Base-by-base conservation (phyloP, 2,113 vertebrate genomes). In the Dendropsophus ebraccatus region DNA sequence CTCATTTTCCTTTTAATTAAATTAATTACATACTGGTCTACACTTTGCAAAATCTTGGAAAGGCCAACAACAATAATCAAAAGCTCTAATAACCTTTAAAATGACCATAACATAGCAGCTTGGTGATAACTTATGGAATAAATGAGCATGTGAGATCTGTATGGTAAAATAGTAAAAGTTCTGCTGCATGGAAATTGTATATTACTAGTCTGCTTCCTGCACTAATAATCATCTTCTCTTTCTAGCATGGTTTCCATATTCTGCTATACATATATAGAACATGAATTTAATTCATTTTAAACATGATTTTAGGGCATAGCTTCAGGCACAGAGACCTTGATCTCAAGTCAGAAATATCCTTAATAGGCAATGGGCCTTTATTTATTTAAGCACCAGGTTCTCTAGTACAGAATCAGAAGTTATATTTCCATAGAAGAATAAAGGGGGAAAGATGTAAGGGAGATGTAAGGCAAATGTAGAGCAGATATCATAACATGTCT, bases 21-120 rank as follows among this genome's bases (percentile, higher is more conserved):
- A 72, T 83, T 72, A 83, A 83, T 83, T 72, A 83, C 81, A 70
- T 83, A 37, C 49, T 83, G 50, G 70, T 83, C 49, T 82, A 54
- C 21, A 72, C 72, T 52, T 83, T 83, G 69, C 35, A 47, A 73
- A 58, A 58, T 72, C 70, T 72, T 83, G 60, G 21, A 83, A 72
- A 83, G 47, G 67, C 41, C 67, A 83, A 50, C 62, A 82, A 82
- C n/a, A 67, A 82, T 69, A 82, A 82, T 54, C 67, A 83, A 19
- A 52, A 14, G 49, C 30, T 72, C 8, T 83, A 47, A 54, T n/a
- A 73, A 72, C 81, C 50, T 79, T 79, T 79, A 79, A 58, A 37
- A 58, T 58, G 37, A 79, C 16, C 49, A 77, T 35, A 54, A 54
- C 54, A 35, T 78, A 35, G 75, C 49, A 80, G 54, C 7, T 37